phyloP scores from a whole-genome alignment of 2,797 vertebrate genomes.

The Sorex maritimensis region DNA sequence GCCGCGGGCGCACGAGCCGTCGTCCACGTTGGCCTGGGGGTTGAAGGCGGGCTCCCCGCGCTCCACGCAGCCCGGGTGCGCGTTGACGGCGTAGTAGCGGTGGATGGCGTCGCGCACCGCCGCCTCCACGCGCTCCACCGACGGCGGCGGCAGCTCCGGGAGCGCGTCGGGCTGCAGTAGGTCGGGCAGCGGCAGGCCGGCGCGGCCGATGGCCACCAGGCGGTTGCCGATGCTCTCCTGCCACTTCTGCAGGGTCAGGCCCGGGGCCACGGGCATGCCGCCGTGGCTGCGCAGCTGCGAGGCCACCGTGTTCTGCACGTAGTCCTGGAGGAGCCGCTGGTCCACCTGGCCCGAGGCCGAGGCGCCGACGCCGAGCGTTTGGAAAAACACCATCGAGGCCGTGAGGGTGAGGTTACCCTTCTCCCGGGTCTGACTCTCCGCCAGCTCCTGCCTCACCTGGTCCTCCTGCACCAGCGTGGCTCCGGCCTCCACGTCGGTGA shows the following conservation, averaged over 20 bases:
- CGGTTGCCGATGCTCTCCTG: constrained; percentile 91
- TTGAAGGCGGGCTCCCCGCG: constrained; percentile 89
- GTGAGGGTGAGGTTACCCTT: constrained; percentile 80
- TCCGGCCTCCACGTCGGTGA: constrained; percentile 91
- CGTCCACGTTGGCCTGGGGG: constrained; percentile 91
- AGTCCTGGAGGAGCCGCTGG: constrained; percentile 76
- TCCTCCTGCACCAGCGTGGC: constrained; percentile 91
- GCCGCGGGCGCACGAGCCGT: constrained; percentile 87
- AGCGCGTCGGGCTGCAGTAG: constrained; percentile 89
- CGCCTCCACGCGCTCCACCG: constrained; percentile 85
- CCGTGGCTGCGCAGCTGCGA: constrained; percentile 90
- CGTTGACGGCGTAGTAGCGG: constrained; percentile 90
- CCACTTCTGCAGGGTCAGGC: constrained; percentile 92
- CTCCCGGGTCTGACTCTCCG: constrained; percentile 78
- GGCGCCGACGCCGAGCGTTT: not conserved
- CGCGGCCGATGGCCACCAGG: constrained; percentile 90
- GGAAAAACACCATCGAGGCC: constrained; percentile 87
- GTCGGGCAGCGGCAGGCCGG: constrained; percentile 89
- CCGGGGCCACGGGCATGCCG: constrained; percentile 90
- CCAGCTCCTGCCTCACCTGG: constrained; percentile 89
- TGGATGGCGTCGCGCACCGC: constrained; percentile 85
- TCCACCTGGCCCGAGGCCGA: constrained; percentile 72
- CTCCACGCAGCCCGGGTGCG: constrained; percentile 89
- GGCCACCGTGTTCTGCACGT: constrained; percentile 89
- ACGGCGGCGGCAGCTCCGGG: constrained; percentile 90